A percentile compares a stretch with the other conserved stretches of the same genome.
These are phyloP conservation scores for Dicycla oo DNA, from an alignment of 2,888 invertebrate species.

Conservation along the genomic window DNA sequence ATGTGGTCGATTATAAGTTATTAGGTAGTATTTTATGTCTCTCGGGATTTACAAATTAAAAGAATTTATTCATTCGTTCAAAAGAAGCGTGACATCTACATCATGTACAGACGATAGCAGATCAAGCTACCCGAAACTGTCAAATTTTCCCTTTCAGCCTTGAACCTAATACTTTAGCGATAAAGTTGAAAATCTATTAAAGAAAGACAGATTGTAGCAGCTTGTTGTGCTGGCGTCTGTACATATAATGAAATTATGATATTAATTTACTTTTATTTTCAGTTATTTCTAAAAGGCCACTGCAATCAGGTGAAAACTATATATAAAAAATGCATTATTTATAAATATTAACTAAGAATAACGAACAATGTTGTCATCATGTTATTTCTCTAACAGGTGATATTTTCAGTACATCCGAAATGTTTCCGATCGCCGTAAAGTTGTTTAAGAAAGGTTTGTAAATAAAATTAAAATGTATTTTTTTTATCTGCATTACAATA, in stretches of 20 bases:
- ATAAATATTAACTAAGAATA: background rate
- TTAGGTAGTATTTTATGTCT: background rate
- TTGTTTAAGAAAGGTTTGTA: constrained; percentile 75
- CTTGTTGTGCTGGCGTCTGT: too few species aligned
- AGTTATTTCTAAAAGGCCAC: background rate
- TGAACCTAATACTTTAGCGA: too few species aligned
- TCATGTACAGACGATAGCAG: too few species aligned
- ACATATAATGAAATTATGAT: background rate
- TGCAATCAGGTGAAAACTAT: constrained; percentile 27
- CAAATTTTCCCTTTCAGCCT: too few species aligned
- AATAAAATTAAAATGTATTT: background rate
- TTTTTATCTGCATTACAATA: background rate
- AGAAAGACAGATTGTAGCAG: too few species aligned
- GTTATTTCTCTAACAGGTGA: constrained; percentile 72
- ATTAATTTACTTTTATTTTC: constrained; percentile 15
- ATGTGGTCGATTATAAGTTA: background rate
- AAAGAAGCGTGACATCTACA: background rate
- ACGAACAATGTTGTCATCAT: background rate
- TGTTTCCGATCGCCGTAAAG: constrained; percentile 74
- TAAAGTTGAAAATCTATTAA: too few species aligned
- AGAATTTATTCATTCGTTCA: background rate
- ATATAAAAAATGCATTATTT: background rate
- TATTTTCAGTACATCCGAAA: constrained; percentile 74
- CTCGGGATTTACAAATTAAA: background rate
- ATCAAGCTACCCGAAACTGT: too few species aligned